Evolutionary conservation across 2,113 vertebrate species (phyloP), one percentile per base, ranked within the genome.

Genomic region (Anarrhichthys ocellatus): DNA sequence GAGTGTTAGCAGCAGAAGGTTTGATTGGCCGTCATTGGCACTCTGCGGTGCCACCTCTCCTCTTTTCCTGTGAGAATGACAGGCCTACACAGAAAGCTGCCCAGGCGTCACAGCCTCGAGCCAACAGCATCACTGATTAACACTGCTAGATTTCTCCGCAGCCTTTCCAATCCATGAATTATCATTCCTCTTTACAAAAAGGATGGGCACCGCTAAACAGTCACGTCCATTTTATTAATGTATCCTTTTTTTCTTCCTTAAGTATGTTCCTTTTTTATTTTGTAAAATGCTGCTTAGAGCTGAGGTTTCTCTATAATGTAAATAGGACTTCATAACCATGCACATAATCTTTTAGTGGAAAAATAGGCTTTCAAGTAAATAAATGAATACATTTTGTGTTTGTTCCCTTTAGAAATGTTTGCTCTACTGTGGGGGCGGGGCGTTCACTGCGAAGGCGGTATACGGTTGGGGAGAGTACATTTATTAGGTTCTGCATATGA

Each of bases 1-100:
- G 85, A 91, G 90, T 24, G 85, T 85, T 70, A 65, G 77, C 54
- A 81, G 82, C 93, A 95, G 92, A 91, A 90, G 92, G 90, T 90
- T 91, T 46, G 76, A 84, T 89, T 87, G 92, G 92, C 91, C 54
- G 64, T 89, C 76, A 46, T 80, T 66, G 63, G 77, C 50, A 0
- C 75, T 79, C 74, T 71, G 82, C 68, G 46, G 78, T 87, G 87
- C 87, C 89, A 80, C 87, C 83, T 88, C 89, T 89, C 79, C 86
- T 87, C 81, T 82, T 69, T 79, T 67, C 83, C 86, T 88, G 67
- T 75, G 88, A 89, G 83, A 87, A 87, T 88, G 87, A 90, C 88
- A 83, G 84, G 81, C 76, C 87, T 76, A 61, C 92, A 80, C 90
- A 81, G 74, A 87, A 85, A 77, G 88, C 87, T 82, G 90, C 85